phyloP scores from a whole-genome alignment of 2,797 vertebrate species.

The Galago senegalensis region DNA sequence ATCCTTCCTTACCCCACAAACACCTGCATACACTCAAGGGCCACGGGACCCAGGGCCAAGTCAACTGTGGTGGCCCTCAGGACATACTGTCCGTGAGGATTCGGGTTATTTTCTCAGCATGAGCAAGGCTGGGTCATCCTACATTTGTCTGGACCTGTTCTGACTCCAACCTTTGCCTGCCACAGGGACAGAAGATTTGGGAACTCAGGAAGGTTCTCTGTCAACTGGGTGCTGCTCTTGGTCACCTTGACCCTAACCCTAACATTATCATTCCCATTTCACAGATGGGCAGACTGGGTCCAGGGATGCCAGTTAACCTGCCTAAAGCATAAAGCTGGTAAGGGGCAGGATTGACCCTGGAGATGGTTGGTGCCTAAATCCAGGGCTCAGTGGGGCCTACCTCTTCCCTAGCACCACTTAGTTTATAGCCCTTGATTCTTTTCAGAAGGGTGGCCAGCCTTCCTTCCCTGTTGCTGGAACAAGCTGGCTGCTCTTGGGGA shows the following conservation, averaged over 20 bases:
- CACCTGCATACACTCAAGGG: not conserved
- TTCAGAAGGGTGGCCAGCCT: not conserved
- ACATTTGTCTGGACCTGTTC: not conserved
- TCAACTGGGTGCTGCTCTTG: not conserved
- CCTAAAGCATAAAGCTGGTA: not conserved
- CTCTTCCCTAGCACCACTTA: not conserved
- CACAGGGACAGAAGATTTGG: not conserved
- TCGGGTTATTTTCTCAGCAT: not conserved
- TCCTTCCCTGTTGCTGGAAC: not conserved
- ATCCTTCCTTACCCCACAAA: not conserved
- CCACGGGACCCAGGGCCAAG: not conserved
- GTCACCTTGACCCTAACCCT: not conserved
- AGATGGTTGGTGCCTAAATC: not conserved
- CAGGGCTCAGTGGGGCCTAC: not conserved
- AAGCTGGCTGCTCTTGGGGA: not conserved
- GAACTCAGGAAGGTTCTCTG: not conserved
- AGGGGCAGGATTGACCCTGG: not conserved
- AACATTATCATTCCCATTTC: not conserved
- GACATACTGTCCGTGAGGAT: not conserved
- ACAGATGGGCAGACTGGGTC: slow-evolving; percentile 40
- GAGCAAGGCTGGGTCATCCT: too few species aligned
- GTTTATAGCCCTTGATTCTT: not conserved
- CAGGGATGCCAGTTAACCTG: not conserved
- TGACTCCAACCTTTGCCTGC: not conserved
- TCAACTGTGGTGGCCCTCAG: not conserved